Percentiles rank a stretch among this genome's conserved stretches.
phyloP scores from a whole-genome alignment of 2,113 vertebrate genomes.

The Ascaphus truei region DNA sequence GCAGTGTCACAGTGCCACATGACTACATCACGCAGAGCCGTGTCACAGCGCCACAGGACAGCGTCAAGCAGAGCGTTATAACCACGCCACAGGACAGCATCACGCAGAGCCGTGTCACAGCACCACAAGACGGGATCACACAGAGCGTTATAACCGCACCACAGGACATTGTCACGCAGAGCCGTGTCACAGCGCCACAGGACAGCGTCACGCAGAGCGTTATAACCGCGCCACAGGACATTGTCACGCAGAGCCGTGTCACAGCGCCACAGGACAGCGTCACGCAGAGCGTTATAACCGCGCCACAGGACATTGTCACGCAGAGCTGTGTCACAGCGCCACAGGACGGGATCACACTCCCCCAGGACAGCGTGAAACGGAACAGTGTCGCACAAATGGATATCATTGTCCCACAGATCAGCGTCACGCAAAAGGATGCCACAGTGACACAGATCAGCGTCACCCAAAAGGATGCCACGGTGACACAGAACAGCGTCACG shows the following conservation, averaged over 20 bases:
- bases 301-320: background rate
- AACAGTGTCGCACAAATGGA: too few relatives aligned
- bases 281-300: background rate
- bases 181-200: background rate
- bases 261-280: background rate
- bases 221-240: background rate
- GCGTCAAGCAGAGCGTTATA: background rate
- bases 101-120: too few relatives aligned
- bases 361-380: background rate
- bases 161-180: too few relatives aligned
- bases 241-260: too few relatives aligned
- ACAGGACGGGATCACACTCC: background rate
- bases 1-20: background rate
- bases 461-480: too few relatives aligned
- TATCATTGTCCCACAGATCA: slow-evolving; percentile 39
- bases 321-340: background rate
- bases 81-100: background rate
- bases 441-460: slow-evolving; percentile 31
- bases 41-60: background rate
- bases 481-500: slow-evolving; percentile 52
- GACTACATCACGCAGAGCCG: background rate
- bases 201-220: background rate
- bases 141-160: background rate
- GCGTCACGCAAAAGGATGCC: slow-evolving; percentile 58
- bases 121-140: background rate